These are phyloP conservation scores for Cairina moschata DNA, from an alignment of 2,113 vertebrate species.

Conservation along the genomic window DNA sequence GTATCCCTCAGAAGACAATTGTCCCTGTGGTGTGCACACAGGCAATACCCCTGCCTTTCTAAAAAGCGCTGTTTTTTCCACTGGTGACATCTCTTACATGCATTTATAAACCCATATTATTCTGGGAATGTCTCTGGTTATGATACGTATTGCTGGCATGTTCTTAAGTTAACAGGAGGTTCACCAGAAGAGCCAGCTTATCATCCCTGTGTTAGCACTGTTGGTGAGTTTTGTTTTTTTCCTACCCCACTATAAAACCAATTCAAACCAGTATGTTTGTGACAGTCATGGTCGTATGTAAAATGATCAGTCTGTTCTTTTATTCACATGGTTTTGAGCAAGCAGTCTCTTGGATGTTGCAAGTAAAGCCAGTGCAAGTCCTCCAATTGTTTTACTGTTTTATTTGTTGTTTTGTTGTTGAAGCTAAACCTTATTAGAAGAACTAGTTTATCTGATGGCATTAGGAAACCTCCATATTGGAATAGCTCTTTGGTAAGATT, in stretches of 20 bases:
- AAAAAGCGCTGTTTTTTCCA: neutral
- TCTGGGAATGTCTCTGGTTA: neutral
- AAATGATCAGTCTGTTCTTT: neutral
- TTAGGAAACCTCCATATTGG: neutral
- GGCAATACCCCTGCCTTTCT: neutral
- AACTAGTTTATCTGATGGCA: neutral
- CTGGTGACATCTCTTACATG: neutral
- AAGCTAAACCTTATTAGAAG: neutral
- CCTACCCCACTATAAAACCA: neutral
- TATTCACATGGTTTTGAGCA: neutral
- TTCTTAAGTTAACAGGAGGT: neutral
- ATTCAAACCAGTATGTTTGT: neutral
- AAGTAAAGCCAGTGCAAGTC: fast-evolving
- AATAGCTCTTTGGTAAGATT: neutral
- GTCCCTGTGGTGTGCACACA: neutral
- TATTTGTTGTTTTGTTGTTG: neutral
- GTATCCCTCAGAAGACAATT: neutral
- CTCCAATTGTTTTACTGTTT: neutral
- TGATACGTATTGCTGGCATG: fast-evolving
- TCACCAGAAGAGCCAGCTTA: neutral
- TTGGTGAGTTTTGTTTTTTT: neutral
- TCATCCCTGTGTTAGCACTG: neutral
- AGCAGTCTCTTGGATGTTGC: neutral
- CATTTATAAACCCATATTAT: neutral
- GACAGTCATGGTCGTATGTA: neutral